Conservation (phyloP, 2,797 vertebrate species). For the Microctenopoma stevenorrisi region DNA sequence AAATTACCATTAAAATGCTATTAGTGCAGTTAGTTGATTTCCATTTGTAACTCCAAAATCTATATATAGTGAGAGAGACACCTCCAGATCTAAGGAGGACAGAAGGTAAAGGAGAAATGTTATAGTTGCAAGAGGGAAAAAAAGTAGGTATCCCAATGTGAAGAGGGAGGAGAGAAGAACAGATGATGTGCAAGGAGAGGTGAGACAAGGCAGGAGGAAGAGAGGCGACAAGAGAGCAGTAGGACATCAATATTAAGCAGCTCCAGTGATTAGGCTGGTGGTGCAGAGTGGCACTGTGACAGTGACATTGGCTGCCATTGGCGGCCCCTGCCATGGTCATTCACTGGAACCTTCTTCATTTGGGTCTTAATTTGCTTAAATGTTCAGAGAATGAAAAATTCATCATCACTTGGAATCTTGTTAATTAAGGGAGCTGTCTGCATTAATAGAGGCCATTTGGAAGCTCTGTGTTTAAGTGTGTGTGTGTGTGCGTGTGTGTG, state of each 20-base stretch:
- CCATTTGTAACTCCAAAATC: slow-evolving; percentile 66
- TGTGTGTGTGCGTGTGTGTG: slow-evolving; percentile 26
- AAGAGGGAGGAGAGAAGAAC: slow-evolving; percentile 28
- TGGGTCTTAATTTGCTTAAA: slow-evolving; percentile 93
- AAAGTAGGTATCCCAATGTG: slow-evolving; percentile 1
- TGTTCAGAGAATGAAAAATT: slow-evolving; percentile 93
- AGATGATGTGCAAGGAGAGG: slow-evolving; percentile 38
- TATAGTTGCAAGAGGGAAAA: slow-evolving; percentile 14
- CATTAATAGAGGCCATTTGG: slow-evolving; percentile 91
- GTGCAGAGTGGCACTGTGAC: slow-evolving; percentile 87
- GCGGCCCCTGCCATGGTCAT: slow-evolving; percentile 84
- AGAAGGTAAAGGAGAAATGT: slow-evolving; percentile 1
- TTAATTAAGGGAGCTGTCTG: slow-evolving; percentile 91
- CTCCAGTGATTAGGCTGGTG: slow-evolving; percentile 84
- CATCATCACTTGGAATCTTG: slow-evolving; percentile 91
- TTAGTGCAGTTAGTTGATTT: slow-evolving; percentile 74
- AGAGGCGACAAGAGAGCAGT: slow-evolving; percentile 56
- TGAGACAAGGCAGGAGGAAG: slow-evolving; percentile 58
- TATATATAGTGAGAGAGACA: slow-evolving; percentile 24
- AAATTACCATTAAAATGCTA: slow-evolving; percentile 78
- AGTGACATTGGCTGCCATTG: slow-evolving; percentile 92
- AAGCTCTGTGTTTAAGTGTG: slow-evolving; percentile 78
- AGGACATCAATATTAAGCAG: slow-evolving; percentile 83
- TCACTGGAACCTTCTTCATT: slow-evolving; percentile 90
- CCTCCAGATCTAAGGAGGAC: slow-evolving; percentile 3